Base-by-base conservation (phyloP, 2,888 invertebrate genomes). In the Agapostemon virescens region DNA sequence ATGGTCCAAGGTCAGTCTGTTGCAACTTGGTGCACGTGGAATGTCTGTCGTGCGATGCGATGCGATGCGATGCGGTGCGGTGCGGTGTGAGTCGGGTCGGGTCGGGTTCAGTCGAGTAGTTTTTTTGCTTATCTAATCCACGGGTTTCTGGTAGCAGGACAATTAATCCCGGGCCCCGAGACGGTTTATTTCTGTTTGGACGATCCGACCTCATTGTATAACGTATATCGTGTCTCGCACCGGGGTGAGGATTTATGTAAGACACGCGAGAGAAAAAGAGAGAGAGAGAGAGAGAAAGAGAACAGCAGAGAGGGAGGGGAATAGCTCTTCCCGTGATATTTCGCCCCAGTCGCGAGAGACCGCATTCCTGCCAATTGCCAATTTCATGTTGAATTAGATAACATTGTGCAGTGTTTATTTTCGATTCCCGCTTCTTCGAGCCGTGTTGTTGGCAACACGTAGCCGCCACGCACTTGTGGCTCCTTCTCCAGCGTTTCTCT, bases 1-100 rank as follows among this genome's bases (percentile, higher is more conserved):
- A 97, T 97, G 97, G 96, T 97, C 88, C 97, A 97, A 93, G 96
- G 92, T 92, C 88, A 89, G 92, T 91, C 63, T 73, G 69, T 61
- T 33, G 61, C 61, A 61, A 61, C 61, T 61, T 61, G 33, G 20
- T 61, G 33, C 61, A 33, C 33, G 55, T 55, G 55, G 61, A 61
- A 61, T 61, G 61, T 9, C 61, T 61, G 61, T 17, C 20, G 33
- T 61, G 30, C 58, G 58, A 20, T 9, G 58, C 30, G 26, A 30
- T 45, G 20, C 20, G 45, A n/a, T 1, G 20, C 45, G 45, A 45
- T 6, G 20, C 42, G 42, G 3, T 13, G 13, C 38, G 38, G 13
- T n/a, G 49, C 0, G 2, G 52, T 0, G n/a, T 52, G n/a, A 23
- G 30, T 30, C 58, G 58, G n/a, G 30, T 30, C 30, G 33, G 9